Conservation (phyloP, 2,797 vertebrate genomes). For the Somateria mollissima region DNA sequence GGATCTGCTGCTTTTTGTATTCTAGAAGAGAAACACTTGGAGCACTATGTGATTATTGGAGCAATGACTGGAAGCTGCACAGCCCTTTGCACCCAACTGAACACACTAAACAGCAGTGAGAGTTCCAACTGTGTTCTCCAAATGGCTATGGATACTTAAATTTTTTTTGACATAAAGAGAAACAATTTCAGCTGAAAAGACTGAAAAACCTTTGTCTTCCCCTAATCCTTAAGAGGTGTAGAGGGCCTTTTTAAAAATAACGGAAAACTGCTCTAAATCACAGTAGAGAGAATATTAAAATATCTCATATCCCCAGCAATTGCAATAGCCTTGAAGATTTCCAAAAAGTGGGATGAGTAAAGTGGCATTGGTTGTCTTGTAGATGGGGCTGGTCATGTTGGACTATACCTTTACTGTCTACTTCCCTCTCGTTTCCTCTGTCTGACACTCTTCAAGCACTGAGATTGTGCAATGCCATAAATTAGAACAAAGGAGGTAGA, state of each 20-base stretch:
- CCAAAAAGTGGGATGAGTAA: neutral
- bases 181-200: neutral
- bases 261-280: neutral
- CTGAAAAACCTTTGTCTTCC: neutral
- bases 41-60: neutral
- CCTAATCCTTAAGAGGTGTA: fast-evolving
- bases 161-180: neutral
- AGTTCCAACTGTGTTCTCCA: neutral
- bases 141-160: neutral
- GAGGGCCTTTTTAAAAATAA: neutral
- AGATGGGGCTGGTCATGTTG: neutral
- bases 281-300: neutral
- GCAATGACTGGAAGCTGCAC: neutral
- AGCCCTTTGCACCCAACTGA: neutral
- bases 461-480: neutral
- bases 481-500: neutral
- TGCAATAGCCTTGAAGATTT: neutral
- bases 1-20: neutral
- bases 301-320: neutral
- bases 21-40: neutral
- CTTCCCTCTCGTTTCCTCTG: neutral
- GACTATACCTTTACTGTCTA: neutral
- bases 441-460: neutral
- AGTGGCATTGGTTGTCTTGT: neutral
- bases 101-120: neutral